Percentiles rank a stretch among this genome's conserved stretches.
Evolutionary conservation across 2,797 vertebrate genomes (phyloP).

Genomic region (Alectoris magna): DNA sequence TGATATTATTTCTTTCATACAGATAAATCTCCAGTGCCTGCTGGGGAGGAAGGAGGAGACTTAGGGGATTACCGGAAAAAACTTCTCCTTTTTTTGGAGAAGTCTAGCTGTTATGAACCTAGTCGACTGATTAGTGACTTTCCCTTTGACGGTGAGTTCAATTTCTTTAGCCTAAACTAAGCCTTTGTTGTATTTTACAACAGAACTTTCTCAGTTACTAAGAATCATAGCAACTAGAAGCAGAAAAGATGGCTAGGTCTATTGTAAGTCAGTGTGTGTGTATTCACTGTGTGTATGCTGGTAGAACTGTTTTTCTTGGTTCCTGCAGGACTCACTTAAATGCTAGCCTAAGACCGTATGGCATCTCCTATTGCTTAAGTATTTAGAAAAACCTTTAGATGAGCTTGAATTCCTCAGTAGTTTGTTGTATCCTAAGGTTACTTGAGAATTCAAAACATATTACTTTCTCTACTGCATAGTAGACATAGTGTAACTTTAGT

Average conservation of each 20-base stretch:
- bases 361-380: not conserved
- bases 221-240: not conserved
- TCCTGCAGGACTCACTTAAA: not conserved
- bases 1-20: not conserved
- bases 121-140: conserved; percentile 94
- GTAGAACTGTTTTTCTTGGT: not conserved
- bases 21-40: conserved; percentile 88
- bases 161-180: not conserved
- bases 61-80: conserved; percentile 92
- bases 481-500: not conserved
- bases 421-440: not conserved
- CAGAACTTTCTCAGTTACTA: not conserved
- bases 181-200: not conserved
- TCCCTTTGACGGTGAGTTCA: conserved; percentile 93
- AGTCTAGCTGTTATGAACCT: conserved; percentile 92
- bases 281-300: not conserved
- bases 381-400: not conserved
- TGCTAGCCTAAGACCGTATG: not conserved
- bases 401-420: not conserved
- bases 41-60: conserved; percentile 90
- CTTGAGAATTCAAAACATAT: not conserved
- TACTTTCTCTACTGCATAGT: not conserved
- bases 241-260: not conserved
- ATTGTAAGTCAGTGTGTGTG: not conserved
- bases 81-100: conserved; percentile 91